These are phyloP conservation scores for Phalacrocorax brasilianus DNA, from an alignment of 2,113 vertebrate species.

Conservation along the genomic window DNA sequence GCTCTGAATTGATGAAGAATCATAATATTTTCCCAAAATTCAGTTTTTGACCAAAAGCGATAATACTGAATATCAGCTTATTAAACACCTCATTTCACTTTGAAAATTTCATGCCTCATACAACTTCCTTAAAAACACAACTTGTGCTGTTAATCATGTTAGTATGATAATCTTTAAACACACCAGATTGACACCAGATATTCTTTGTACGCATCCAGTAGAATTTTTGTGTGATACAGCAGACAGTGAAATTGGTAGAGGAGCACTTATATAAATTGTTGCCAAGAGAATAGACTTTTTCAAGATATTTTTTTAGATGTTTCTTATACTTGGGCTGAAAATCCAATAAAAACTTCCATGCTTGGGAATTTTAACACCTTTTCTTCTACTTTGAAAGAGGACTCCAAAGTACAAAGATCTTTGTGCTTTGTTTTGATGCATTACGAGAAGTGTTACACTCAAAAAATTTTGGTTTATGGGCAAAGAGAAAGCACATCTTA, in stretches of 20 bases:
- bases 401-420: background rate
- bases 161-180: background rate
- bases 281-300: background rate
- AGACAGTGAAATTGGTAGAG: background rate
- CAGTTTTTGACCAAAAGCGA: background rate
- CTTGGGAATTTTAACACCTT: background rate
- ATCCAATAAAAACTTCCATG: background rate
- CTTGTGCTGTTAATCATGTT: background rate
- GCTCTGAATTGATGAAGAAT: background rate
- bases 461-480: background rate
- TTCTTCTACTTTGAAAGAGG: background rate
- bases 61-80: background rate
- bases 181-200: background rate
- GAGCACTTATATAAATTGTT: background rate
- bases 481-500: background rate
- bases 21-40: background rate
- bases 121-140: background rate
- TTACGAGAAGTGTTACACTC: background rate
- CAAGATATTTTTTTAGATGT: background rate
- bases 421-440: background rate
- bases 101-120: background rate
- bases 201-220: background rate
- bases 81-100: background rate
- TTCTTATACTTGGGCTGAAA: background rate
- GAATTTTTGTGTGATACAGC: background rate